Conservation (phyloP, 2,888 invertebrate genomes). For the Phengaris arion region DNA sequence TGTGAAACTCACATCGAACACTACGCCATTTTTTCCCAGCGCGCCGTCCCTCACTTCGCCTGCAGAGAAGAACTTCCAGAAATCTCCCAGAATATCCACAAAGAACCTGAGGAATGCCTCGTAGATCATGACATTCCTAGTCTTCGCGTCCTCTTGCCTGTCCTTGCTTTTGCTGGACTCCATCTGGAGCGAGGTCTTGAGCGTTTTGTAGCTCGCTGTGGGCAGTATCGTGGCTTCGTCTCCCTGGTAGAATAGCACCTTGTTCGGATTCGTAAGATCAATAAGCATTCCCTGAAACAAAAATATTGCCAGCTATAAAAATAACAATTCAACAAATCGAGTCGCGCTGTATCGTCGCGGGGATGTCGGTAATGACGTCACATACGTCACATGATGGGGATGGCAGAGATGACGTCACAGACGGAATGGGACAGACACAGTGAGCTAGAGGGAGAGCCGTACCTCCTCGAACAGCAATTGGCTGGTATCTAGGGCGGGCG, state of each 20-base stretch:
- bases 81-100: conserved; percentile 87
- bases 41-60: conserved; percentile 54
- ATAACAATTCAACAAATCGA: too few species aligned
- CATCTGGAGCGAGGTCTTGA: conserved; percentile 78
- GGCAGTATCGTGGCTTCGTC: conserved; percentile 89
- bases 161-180: conserved; percentile 58
- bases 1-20: conserved; percentile 63
- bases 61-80: conserved; percentile 76
- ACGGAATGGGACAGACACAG: not conserved
- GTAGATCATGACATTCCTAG: conserved; percentile 85
- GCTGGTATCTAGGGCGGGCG: conserved; percentile 30
- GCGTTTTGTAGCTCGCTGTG: conserved; percentile 82
- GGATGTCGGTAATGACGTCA: not conserved
- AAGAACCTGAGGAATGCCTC: conserved; percentile 90
- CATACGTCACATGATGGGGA: conserved; percentile 68
- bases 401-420: conserved; percentile 78
- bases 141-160: conserved; percentile 63
- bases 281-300: conserved; percentile 83
- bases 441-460: not conserved
- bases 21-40: conserved; percentile 58
- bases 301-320: not conserved
- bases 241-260: conserved; percentile 83
- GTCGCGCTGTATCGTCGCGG: too few species aligned
- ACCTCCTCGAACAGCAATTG: conserved; percentile 56
- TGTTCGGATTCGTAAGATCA: conserved; percentile 81